Conservation (phyloP, 1,140 invertebrate genomes). For the Branchinecta lindahli region DNA sequence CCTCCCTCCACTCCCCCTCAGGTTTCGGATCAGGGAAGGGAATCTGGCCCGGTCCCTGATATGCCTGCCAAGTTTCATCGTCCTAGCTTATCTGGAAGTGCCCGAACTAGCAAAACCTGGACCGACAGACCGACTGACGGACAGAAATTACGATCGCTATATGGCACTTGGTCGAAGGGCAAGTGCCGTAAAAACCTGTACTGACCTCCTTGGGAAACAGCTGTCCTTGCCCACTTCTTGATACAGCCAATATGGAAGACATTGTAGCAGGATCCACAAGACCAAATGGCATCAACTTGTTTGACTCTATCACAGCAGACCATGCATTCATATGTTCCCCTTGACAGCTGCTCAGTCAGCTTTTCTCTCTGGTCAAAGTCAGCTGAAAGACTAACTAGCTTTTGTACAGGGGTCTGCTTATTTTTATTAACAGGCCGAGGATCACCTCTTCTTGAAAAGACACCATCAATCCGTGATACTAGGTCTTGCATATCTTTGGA, state of each 20-base stretch:
- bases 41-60: no score
- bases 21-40: no score
- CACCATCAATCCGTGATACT: background rate
- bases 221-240: constrained; percentile 62
- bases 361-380: constrained; percentile 46
- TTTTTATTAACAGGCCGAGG: background rate
- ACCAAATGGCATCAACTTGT: constrained; percentile 66
- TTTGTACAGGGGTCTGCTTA: no score
- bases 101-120: no score
- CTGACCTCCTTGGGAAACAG: constrained; percentile 48
- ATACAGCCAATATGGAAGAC: constrained; percentile 78
- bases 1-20: no score
- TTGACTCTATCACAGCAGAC: constrained; percentile 77
- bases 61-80: no score
- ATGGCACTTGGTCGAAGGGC: no score
- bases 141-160: no score
- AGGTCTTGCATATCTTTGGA: background rate
- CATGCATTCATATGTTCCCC: constrained; percentile 66
- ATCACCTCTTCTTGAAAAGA: background rate
- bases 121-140: no score
- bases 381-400: background rate
- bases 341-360: constrained; percentile 59
- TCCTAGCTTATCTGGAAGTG: no score
- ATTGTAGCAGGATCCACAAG: constrained; percentile 74
- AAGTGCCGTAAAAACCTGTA: no score